Base-by-base conservation (phyloP, 2,888 invertebrate species). In the Terebella lapidaria region DNA sequence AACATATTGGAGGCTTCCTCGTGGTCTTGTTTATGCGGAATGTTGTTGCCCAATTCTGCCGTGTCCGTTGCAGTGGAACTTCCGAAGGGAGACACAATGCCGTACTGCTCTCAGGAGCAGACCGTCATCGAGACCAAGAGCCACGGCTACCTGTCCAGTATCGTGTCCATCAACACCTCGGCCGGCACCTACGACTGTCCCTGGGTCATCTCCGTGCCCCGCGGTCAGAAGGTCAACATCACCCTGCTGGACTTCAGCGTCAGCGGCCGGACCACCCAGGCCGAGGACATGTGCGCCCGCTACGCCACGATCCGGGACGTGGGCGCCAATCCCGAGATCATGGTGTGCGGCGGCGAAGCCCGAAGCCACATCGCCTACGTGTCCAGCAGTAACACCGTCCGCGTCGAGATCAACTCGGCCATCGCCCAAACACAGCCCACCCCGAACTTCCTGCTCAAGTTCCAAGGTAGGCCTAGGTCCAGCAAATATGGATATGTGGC, bases 401-500 rank as follows among this genome's bases (percentile, higher is more conserved):
- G 59, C 22, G 35, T 65, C 20, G n/a, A 22, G 5, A 49, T 49
- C 49, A 20, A 49, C 24, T 10, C 42, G 10, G 42, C 42, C n/a
- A 10, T 35, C 10, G 49, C 49, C 49, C 10, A 49, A 24, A 10
- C 5, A 5, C 10, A 22, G n/a, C 18, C 15, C 22, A 35, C n/a
- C 10, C 42, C 42, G 10, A 15, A 35, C 53, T 64, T 63, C 58
- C 59, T 64, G 55, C 47, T 64, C 35, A 26, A 57, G 26, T 62
- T 60, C 53, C 52, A 62, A 62, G 57, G 64, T 62, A 59, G 3
- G 49, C n/a, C n/a, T 35, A 15, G n/a, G n/a, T n/a, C n/a, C n/a
- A n/a, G n/a, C n/a, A n/a, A n/a, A n/a, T n/a, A n/a, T n/a, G n/a
- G n/a, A n/a, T n/a, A n/a, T n/a, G n/a, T n/a, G n/a, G n/a, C n/a